Percentiles rank a stretch among this genome's conserved stretches.
Evolutionary conservation across 2,888 invertebrate species (phyloP).

Genomic region (Drosophila colorata): DNA sequence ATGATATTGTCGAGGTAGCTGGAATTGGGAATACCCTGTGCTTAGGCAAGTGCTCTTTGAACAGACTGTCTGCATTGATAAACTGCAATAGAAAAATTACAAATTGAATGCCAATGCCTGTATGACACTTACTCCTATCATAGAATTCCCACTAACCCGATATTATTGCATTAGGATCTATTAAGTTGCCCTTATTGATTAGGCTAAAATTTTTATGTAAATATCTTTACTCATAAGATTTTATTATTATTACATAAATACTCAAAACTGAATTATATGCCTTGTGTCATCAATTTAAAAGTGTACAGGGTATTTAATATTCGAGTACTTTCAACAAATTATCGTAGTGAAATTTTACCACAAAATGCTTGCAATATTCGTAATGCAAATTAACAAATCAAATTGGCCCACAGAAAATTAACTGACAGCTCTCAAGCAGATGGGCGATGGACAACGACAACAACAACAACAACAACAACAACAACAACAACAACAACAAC

Average conservation of each 20-base stretch:
- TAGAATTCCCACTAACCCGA: too few species aligned
- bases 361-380: conserved; percentile 57
- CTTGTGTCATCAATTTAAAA: not conserved
- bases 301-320: conserved; percentile 15
- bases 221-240: too few species aligned
- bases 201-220: too few species aligned
- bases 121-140: too few species aligned
- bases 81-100: too few species aligned
- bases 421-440: conserved; percentile 43
- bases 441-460: conserved; percentile 6
- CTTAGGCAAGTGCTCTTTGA: too few species aligned
- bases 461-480: conserved; percentile 17
- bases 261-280: not conserved
- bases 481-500: too few species aligned
- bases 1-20: not conserved
- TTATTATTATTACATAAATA: too few species aligned
- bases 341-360: conserved; percentile 56
- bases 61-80: too few species aligned
- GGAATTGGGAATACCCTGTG: not conserved
- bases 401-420: conserved; percentile 56
- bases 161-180: too few species aligned
- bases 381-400: conserved; percentile 75
- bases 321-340: conserved; percentile 22
- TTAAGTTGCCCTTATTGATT: too few species aligned
- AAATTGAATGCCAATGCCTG: too few species aligned